Evolutionary conservation across 1,140 invertebrate genomes (phyloP).

Genomic region (Drosophila sulfurigaster): DNA sequence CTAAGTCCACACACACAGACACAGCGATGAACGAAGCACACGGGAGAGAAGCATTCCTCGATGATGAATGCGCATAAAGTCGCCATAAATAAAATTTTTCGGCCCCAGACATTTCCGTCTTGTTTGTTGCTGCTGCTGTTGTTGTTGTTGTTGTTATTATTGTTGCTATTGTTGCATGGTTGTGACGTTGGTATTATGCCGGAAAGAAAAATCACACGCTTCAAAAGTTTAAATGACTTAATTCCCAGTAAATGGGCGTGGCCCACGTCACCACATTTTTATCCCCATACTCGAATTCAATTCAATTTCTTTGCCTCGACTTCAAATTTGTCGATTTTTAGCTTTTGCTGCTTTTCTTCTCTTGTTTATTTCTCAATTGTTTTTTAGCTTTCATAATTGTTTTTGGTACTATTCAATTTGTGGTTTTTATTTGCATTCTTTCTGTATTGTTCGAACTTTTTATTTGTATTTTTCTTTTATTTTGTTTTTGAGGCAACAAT

Average conservation of each 20-base stretch:
- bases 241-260: constrained; percentile 56
- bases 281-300: not conserved
- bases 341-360: constrained; percentile 13
- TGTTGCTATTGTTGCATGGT: constrained; percentile 30
- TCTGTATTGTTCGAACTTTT: constrained; percentile 5
- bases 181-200: constrained; percentile 60
- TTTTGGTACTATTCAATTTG: constrained; percentile 2
- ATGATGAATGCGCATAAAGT: constrained; percentile 82
- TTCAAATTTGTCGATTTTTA: constrained; percentile 42
- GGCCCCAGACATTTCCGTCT: constrained; percentile 50
- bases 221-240: constrained; percentile 81
- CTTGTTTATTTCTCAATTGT: constrained; percentile 22
- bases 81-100: constrained; percentile 75
- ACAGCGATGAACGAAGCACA: constrained; percentile 17
- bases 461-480: not conserved
- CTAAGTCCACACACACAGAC: constrained; percentile 39
- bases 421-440: constrained; percentile 21
- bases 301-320: not conserved
- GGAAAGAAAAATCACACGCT: constrained; percentile 78
- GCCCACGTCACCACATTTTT: not conserved
- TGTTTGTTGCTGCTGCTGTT: constrained; percentile 44
- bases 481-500: constrained; percentile 51
- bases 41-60: constrained; percentile 34
- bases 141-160: constrained; percentile 26
- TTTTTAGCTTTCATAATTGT: constrained; percentile 15